Percentiles rank a stretch among this genome's conserved stretches.
Conservation (phyloP, 2,888 invertebrate species). For the Ophioninae sp. region DNA sequence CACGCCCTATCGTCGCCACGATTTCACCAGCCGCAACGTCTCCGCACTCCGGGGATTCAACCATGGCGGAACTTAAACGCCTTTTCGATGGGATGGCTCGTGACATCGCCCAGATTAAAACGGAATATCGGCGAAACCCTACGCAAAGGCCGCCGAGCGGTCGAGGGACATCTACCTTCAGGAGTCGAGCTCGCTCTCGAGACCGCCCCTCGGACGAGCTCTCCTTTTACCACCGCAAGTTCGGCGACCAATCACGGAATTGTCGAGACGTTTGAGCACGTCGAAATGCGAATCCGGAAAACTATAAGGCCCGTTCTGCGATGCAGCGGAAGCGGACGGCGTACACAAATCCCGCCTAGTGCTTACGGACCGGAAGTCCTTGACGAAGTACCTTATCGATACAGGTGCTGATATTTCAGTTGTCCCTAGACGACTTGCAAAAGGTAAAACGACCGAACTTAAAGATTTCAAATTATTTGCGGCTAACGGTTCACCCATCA, state of each 20-base stretch:
- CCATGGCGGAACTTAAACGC: not conserved
- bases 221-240: slow-evolving; percentile 29
- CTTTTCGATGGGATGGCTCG: too few species aligned
- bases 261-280: slow-evolving; percentile 3
- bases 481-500: slow-evolving; percentile 31
- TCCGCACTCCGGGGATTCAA: slow-evolving; percentile 2
- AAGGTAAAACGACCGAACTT: not conserved
- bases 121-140: too few species aligned
- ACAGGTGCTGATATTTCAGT: slow-evolving; percentile 47
- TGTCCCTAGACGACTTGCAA: not conserved
- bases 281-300: slow-evolving; percentile 37
- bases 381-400: slow-evolving; percentile 31
- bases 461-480: slow-evolving; percentile 42
- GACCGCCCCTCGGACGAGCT: too few species aligned
- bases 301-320: slow-evolving; percentile 19
- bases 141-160: too few species aligned
- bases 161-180: too few species aligned
- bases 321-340: slow-evolving; percentile 34
- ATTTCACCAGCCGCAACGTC: not conserved
- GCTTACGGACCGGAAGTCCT: slow-evolving; percentile 13
- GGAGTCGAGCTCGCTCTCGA: too few species aligned
- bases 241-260: not conserved
- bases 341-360: slow-evolving; percentile 19
- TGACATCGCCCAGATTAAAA: too few species aligned
- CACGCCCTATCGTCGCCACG: not conserved